A percentile compares a stretch with the other conserved stretches of the same genome.
These are phyloP conservation scores for Tinea semifulvella DNA, from an alignment of 2,888 invertebrate genomes.

Conservation along the genomic window DNA sequence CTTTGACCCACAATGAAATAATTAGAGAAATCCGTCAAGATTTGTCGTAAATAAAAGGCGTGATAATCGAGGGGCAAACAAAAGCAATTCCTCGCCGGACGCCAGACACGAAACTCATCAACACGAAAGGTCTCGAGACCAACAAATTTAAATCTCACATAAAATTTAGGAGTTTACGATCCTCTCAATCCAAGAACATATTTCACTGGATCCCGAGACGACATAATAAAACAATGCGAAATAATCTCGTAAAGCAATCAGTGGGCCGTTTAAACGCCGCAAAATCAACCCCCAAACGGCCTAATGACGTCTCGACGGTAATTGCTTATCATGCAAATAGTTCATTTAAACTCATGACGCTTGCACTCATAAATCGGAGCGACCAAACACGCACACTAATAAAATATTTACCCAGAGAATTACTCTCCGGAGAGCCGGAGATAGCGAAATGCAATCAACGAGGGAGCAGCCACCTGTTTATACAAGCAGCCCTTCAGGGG, in stretches of 20 bases:
- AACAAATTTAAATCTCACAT: conserved; percentile 11
- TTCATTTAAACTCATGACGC: conserved; percentile 18
- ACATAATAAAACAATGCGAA: conserved; percentile 17
- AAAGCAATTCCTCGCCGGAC: not conserved
- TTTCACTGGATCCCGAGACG: conserved; percentile 13
- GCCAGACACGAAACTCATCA: not conserved
- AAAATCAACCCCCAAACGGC: conserved; percentile 16
- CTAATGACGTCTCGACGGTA: conserved; percentile 17
- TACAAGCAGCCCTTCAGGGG: conserved; percentile 17
- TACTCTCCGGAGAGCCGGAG: conserved; percentile 32
- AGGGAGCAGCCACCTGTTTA: conserved; percentile 25
- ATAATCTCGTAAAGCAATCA: conserved; percentile 18
- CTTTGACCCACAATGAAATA: too few species aligned
- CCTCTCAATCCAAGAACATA: conserved; percentile 13
- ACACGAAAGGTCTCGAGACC: not conserved
- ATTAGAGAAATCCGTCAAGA: too few species aligned
- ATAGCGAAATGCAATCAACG: conserved; percentile 21
- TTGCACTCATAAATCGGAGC: conserved; percentile 16
- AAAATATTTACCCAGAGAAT: conserved; percentile 40
- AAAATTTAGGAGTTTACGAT: conserved; percentile 10
- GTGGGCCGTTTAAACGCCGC: conserved; percentile 17
- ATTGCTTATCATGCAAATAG: conserved; percentile 21
- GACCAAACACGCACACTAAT: conserved; percentile 24
- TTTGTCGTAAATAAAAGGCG: too few species aligned
- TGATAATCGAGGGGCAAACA: not conserved